These are phyloP conservation scores for Tragelaphus imberbis DNA, from an alignment of 2,113 vertebrate species.

Conservation along the genomic window DNA sequence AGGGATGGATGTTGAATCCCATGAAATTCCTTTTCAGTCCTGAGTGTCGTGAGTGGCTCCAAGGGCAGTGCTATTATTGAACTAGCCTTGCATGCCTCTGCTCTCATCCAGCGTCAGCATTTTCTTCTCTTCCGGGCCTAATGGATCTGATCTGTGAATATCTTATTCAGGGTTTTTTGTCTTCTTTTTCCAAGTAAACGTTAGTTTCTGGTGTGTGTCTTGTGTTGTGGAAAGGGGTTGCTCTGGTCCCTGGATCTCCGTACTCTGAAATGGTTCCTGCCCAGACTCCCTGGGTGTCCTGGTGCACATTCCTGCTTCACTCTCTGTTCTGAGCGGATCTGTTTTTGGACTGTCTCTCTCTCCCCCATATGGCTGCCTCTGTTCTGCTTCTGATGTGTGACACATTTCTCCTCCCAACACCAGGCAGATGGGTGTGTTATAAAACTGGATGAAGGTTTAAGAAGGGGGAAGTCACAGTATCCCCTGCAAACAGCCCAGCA, in stretches of 20 bases:
- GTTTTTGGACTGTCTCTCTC: not conserved
- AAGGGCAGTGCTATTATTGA: not conserved
- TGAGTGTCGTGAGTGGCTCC: not conserved
- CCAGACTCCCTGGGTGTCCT: no score
- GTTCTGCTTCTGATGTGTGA: not conserved
- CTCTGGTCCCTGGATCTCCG: not conserved
- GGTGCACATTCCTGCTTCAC: not conserved
- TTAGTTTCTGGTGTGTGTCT: not conserved
- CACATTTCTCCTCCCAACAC: not conserved
- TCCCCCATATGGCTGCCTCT: not conserved
- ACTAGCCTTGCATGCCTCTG: not conserved
- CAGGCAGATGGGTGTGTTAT: constrained; percentile 3
- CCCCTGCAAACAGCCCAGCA: not conserved
- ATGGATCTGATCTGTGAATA: not conserved
- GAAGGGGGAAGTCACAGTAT: not conserved
- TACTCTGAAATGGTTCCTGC: not conserved
- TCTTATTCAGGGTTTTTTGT: not conserved
- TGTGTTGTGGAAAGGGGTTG: not conserved
- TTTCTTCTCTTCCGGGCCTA: not conserved
- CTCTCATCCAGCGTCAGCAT: no score
- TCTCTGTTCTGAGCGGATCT: not conserved
- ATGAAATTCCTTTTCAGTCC: not conserved
- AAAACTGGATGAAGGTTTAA: not conserved
- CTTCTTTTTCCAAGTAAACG: not conserved
- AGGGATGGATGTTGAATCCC: not conserved